Conservation (phyloP, 2,113 vertebrate species). For the Gymnogyps californianus region DNA sequence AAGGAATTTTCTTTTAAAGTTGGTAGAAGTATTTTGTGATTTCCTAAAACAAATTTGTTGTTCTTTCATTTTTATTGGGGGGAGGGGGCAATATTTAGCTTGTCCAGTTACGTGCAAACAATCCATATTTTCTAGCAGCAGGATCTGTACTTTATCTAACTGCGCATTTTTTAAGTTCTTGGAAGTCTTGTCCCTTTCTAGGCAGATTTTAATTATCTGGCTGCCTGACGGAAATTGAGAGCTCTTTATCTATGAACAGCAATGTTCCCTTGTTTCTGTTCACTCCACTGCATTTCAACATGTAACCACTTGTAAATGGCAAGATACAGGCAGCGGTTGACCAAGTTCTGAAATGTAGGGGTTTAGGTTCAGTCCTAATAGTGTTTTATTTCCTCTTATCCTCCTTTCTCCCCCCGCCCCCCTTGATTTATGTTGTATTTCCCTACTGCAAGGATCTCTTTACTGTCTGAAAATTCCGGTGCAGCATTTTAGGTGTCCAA, state of each 20-base stretch:
- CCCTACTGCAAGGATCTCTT: not conserved
- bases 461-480: not conserved
- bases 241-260: constrained; percentile 14
- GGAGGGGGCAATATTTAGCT: not conserved
- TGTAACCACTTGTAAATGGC: not conserved
- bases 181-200: not conserved
- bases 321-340: not conserved
- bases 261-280: constrained; percentile 18
- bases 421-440: not conserved
- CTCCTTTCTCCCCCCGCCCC: not conserved
- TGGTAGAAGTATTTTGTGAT: not conserved
- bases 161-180: not conserved
- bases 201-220: not conserved
- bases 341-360: not conserved
- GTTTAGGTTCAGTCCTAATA: not conserved
- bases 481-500: not conserved
- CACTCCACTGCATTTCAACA: not conserved
- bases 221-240: constrained; percentile 1
- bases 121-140: not conserved
- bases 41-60: not conserved
- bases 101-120: not conserved
- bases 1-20: not conserved
- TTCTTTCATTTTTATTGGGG: not conserved
- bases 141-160: not conserved
- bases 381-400: not conserved